Base-by-base conservation (phyloP, 2,888 invertebrate species). In the Carpatolechia fugitivella region DNA sequence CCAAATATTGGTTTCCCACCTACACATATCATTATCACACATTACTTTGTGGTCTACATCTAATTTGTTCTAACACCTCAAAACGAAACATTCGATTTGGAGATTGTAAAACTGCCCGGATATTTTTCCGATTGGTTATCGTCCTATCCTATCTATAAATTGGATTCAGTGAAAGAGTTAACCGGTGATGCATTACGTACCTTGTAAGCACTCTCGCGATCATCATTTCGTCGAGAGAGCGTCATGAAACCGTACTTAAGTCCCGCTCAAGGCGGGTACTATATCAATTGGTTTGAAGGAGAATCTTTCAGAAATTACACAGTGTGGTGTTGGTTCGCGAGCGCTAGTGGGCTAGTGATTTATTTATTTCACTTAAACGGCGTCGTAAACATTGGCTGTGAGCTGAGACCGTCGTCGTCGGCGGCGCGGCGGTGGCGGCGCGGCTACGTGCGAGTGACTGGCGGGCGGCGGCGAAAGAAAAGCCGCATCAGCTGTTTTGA, bases 361-460 rank as follows among this genome's bases (percentile, higher is more conserved):
- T 85, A 86, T 86, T 82, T 84, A 82, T 83, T 84, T 85, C 84
- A 82, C 82, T 82, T 85, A 80, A 76, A 80, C 71, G 68, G 69
- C 67, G 66, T 78, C 81, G 73, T 82, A 83, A 83, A 83, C 69
- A 68, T 68, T 57, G 67, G 63, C 61, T 57, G 60, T 61, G 57
- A 33, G 48, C 48, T 24, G n/a, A 59, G 57, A 51, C 13, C 8
- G 48, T 31, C 6, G 33, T n/a, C 30, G 51, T 18, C 40, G 40
- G 30, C 51, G 40, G 33, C 13, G 33, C 3, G 16, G 6, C 7
- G 8, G 18, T 33, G 13, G 48, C 16, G 16, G 1, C n/a, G 31
- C 18, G 31, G 30, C 30, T 6, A 10, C 20, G 6, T 47, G n/a
- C n/a, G n/a, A n/a, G n/a, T n/a, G n/a, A n/a, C n/a, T n/a, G n/a